Conservation (phyloP, 92 coral and sea anemone species). For the Porites divaricata region DNA sequence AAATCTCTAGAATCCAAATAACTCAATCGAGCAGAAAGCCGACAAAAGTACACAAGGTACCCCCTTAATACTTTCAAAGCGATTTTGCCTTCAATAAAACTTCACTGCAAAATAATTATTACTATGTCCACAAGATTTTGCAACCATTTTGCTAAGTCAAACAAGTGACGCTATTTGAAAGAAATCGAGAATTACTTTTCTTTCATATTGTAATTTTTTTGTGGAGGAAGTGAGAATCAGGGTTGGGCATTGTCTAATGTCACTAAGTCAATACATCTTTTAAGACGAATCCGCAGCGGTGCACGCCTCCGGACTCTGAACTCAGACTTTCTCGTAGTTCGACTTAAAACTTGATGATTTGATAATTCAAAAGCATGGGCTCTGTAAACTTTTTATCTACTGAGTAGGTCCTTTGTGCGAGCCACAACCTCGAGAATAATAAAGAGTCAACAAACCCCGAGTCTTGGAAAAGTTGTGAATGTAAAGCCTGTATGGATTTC, state of each 20-base stretch:
- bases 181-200: slow-evolving; percentile 3
- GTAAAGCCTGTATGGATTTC: too few relatives aligned
- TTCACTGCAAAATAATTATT: background rate
- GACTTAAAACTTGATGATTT: too few relatives aligned
- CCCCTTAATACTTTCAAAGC: slow-evolving; percentile 27
- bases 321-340: too few relatives aligned
- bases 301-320: slow-evolving; percentile 3
- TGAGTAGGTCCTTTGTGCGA: too few relatives aligned
- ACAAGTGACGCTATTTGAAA: slow-evolving; percentile 2
- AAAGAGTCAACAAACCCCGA: too few relatives aligned
- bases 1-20: background rate
- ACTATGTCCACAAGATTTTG: background rate
- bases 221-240: slow-evolving; percentile 36
- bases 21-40: slow-evolving; percentile 19
- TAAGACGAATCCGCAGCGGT: background rate
- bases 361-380: too few relatives aligned
- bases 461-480: too few relatives aligned
- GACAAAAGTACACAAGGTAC: slow-evolving; percentile 22
- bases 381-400: too few relatives aligned
- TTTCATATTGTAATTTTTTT: slow-evolving; percentile 27
- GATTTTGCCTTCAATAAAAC: background rate
- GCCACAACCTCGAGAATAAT: too few relatives aligned
- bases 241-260: slow-evolving; percentile 1
- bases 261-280: slow-evolving; percentile 26
- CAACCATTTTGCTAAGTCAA: slow-evolving; percentile 13